A percentile compares a stretch with the other conserved stretches of the same genome.
phyloP scores from a whole-genome alignment of 1,140 invertebrate species.

The Nixonia krombeini region DNA sequence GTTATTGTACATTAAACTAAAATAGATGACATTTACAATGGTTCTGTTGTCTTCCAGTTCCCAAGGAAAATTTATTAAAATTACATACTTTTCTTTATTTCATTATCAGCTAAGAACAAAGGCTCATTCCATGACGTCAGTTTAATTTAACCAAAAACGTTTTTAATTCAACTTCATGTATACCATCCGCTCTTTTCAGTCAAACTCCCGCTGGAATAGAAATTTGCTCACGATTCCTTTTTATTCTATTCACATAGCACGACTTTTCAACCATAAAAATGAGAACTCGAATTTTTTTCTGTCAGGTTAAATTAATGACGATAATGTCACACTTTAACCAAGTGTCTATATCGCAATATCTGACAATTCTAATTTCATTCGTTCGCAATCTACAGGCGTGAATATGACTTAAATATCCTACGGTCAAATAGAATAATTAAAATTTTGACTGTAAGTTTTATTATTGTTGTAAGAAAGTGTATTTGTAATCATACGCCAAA shows the following conservation, averaged over 20 bases:
- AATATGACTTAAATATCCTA: too few relatives aligned
- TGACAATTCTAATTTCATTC: too few relatives aligned
- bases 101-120: conserved; percentile 33
- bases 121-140: conserved; percentile 23
- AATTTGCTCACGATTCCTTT: conserved; percentile 33
- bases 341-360: too few relatives aligned
- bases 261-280: conserved; percentile 9
- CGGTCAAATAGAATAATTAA: too few relatives aligned
- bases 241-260: conserved; percentile 35
- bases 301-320: conserved; percentile 12
- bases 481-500: too few relatives aligned
- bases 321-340: conserved; percentile 15
- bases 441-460: too few relatives aligned
- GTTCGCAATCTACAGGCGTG: too few relatives aligned
- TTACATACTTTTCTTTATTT: conserved; percentile 45
- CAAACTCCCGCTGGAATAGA: conserved; percentile 32
- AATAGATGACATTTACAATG: too few relatives aligned
- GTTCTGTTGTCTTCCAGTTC: too few relatives aligned
- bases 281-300: conserved; percentile 27
- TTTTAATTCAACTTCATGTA: conserved; percentile 37
- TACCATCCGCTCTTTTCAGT: conserved; percentile 36
- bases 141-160: conserved; percentile 39
- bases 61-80: too few relatives aligned
- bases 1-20: too few relatives aligned
- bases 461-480: too few relatives aligned